phyloP scores from a whole-genome alignment of 2,113 vertebrate species.

The Paedocypris sp. region DNA sequence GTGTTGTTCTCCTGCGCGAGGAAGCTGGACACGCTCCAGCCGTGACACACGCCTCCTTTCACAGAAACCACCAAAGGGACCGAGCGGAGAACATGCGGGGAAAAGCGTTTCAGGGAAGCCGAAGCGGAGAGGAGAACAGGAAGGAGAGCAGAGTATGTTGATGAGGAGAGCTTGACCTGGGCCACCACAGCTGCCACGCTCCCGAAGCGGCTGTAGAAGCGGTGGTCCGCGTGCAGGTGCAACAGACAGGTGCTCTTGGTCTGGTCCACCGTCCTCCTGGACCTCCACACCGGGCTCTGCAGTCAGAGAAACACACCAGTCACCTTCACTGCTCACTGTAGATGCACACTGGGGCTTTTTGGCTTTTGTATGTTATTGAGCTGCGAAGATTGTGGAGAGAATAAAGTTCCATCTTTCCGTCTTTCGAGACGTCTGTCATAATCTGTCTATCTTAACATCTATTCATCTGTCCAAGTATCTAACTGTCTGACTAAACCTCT shows the following conservation, averaged over 20 bases:
- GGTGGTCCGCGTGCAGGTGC: conserved; percentile 59
- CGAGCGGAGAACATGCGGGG: background rate
- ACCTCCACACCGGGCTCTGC: conserved; percentile 41
- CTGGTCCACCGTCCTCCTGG: conserved; percentile 52
- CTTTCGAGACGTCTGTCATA: too few relatives aligned
- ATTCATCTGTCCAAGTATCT: too few relatives aligned
- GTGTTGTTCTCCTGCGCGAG: conserved; percentile 2
- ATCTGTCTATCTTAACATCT: too few relatives aligned
- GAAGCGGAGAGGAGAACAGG: background rate
- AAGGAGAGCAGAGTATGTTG: background rate
- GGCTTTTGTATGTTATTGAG: too few relatives aligned
- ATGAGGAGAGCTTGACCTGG: conserved; percentile 52
- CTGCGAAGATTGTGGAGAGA: too few relatives aligned
- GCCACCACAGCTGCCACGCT: conserved; percentile 61
- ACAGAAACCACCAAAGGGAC: background rate
- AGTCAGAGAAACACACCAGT: conserved; percentile 44
- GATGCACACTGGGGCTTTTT: too few relatives aligned
- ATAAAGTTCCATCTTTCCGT: too few relatives aligned
- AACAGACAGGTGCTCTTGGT: conserved; percentile 65
- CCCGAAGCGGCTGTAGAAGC: conserved; percentile 62
- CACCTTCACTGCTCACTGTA: too few relatives aligned
- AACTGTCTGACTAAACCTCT: too few relatives aligned
- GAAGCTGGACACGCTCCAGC: conserved; percentile 5
- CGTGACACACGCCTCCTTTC: background rate
- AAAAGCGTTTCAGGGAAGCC: background rate